Evolutionary conservation across 2,113 vertebrate genomes (phyloP).

Genomic region (Indri indri): DNA sequence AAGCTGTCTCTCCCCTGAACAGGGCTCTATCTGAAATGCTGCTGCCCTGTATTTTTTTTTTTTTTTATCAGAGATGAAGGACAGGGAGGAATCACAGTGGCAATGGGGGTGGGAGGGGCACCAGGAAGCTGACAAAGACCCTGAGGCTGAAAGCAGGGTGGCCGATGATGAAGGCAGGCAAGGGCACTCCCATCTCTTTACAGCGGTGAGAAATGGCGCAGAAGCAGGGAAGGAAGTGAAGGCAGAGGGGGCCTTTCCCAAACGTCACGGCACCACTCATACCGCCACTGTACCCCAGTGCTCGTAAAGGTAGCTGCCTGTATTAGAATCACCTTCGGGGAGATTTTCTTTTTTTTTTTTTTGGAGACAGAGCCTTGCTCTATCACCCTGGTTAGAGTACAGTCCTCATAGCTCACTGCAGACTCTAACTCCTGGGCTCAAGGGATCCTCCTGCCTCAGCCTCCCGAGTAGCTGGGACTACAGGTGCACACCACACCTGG

Average conservation of each 20-base stretch:
- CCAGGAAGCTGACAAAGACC: neutral
- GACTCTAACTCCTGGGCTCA: neutral
- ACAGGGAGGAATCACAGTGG: neutral
- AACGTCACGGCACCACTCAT: neutral
- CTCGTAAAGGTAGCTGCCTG: neutral
- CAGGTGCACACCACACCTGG: no score
- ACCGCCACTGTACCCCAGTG: neutral
- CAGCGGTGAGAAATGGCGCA: neutral
- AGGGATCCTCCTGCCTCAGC: neutral
- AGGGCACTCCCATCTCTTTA: neutral
- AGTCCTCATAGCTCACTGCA: neutral
- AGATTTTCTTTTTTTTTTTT: neutral
- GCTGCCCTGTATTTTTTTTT: neutral
- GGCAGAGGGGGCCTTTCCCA: neutral
- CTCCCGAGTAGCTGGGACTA: neutral
- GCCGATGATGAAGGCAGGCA: neutral
- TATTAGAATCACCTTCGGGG: neutral
- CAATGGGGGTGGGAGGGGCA: neutral
- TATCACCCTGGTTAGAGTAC: neutral
- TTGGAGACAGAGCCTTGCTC: neutral
- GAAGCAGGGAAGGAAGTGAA: neutral
- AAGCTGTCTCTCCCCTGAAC: neutral
- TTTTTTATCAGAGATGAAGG: conserved; percentile 26
- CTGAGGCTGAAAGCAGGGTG: neutral
- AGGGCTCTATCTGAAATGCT: neutral